These are phyloP conservation scores for Carassius auratus DNA, from an alignment of 2,113 vertebrate species.

Conservation along the genomic window DNA sequence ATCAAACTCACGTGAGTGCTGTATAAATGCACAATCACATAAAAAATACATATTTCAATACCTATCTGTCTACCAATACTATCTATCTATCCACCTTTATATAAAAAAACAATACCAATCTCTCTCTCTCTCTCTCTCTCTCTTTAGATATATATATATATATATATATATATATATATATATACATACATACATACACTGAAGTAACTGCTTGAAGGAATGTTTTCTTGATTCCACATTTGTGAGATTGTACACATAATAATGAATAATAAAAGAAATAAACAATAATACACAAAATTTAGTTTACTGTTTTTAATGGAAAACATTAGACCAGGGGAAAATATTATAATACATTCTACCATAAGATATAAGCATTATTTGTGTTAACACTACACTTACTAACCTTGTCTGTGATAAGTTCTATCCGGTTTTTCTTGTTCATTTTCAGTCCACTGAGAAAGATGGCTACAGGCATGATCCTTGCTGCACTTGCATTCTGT, in stretches of 20 bases:
- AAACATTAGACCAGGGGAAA: background rate
- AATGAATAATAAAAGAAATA: background rate
- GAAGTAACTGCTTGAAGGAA: background rate
- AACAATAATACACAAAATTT: background rate
- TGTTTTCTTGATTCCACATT: background rate
- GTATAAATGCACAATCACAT: background rate
- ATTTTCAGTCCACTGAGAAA: slow-evolving; percentile 86
- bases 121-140: no score
- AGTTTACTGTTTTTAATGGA: background rate
- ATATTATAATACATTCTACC: background rate
- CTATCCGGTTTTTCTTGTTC: slow-evolving; percentile 44
- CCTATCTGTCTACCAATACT: background rate
- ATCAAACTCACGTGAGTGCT: slow-evolving; percentile 90
- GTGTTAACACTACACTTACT: background rate
- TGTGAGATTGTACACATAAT: background rate
- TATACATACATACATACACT: background rate
- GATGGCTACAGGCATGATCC: slow-evolving; percentile 91
- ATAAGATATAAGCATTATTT: background rate
- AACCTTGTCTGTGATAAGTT: background rate
- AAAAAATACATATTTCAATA: background rate
- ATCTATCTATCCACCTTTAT: no score
- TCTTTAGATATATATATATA: background rate
- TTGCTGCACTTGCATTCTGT: slow-evolving; percentile 88
- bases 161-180: no score
- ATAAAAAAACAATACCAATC: no score